Evolutionary conservation across 2,113 vertebrate genomes (phyloP), one percentile per base, ranked within the genome.

Genomic region (Prionailurus bengalensis): DNA sequence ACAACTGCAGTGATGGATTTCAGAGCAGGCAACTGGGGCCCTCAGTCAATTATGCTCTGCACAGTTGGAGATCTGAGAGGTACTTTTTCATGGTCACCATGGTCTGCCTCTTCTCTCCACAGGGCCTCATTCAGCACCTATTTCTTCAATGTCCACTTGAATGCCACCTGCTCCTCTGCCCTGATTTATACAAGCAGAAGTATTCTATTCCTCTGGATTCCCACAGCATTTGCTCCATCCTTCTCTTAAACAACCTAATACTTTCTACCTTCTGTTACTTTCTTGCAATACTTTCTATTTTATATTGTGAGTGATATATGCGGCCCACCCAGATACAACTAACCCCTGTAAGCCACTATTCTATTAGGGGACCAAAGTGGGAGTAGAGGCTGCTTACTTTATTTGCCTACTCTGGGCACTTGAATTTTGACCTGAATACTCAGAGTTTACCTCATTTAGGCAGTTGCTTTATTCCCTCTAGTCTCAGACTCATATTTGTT

Each of bases 31-130:
- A 17, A 1, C 13, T 2, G 0, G 17, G 55, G 70, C 16, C 55
- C 27, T 17, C 2, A 1, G 48, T 6, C 39, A 13, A 1, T 55
- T 39, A 42, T 0, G 4, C n/a, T 48, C n/a, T 16, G 23, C 0
- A 1, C 16, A 89, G 29, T 7, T 53, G 25, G 66, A 71, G 36
- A 53, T 23, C 19, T 36, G 17, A 95, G 65, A 53, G 70, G 68
- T 21, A 21, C 33, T 29, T 94, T 58, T 80, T 65, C 74, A 4
- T 2, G 8, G 73, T 23, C n/a, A 17, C 70, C 31, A 8, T 10
- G 4, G 65, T 29, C 7, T 17, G 31, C 55, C 36, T 81, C 48
- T 71, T 81, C n/a, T n/a, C 86, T 63, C n/a, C 31, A 33, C 51
- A 23, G 27, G 23, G 48, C 23, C 65, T 55, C 27, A 55, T 12